A percentile compares a stretch with the other conserved stretches of the same genome.
These are phyloP conservation scores for Hemiprocne comata DNA, from an alignment of 2,113 vertebrate species.

Conservation along the genomic window DNA sequence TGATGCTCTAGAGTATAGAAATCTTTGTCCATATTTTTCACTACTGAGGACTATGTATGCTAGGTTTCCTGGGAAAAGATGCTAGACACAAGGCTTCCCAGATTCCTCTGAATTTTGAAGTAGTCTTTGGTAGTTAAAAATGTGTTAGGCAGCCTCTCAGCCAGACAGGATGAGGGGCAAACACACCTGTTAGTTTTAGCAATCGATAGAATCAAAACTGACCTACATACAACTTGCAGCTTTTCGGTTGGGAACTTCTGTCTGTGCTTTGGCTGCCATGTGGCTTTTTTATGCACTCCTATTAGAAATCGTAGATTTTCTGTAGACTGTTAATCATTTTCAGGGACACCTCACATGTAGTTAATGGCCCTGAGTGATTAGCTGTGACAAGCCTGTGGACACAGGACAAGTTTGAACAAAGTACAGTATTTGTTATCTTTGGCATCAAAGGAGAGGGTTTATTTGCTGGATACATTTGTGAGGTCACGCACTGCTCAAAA, in stretches of 20 bases:
- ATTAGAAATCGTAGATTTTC: background rate
- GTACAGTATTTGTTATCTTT: background rate
- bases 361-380: background rate
- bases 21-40: background rate
- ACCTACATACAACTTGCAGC: background rate
- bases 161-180: background rate
- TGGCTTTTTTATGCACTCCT: background rate
- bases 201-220: background rate
- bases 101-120: background rate
- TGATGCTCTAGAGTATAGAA: background rate
- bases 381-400: background rate
- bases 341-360: background rate
- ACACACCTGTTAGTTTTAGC: background rate
- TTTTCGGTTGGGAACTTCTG: background rate
- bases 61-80: background rate
- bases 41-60: background rate
- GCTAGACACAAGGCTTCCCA: background rate
- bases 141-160: background rate
- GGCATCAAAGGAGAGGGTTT: background rate
- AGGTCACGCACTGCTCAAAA: constrained; percentile 54
- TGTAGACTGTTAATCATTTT: background rate
- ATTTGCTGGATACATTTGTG: background rate
- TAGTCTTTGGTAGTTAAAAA: background rate
- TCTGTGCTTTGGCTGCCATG: background rate
- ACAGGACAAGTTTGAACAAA: background rate